A percentile compares a stretch with the other conserved stretches of the same genome.
Conservation (phyloP, 2,113 vertebrate species). For the Mus pahari region DNA sequence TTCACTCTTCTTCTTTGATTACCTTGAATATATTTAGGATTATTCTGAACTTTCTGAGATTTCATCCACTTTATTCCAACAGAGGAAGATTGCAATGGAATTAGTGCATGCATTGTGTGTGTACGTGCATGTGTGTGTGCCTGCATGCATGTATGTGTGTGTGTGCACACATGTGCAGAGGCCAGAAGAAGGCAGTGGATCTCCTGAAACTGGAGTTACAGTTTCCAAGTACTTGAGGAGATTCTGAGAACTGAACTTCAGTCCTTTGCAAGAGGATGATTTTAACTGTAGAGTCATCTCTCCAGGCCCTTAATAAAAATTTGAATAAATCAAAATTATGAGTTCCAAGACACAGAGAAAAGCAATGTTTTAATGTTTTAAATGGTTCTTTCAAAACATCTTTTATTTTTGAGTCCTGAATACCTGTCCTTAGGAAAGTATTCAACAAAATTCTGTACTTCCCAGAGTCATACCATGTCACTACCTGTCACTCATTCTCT, state of each 20-base stretch:
- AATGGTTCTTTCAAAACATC: constrained; percentile 36
- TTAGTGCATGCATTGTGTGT: not conserved
- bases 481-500: constrained; percentile 11
- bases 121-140: not conserved
- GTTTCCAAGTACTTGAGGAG: not conserved
- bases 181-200: not conserved
- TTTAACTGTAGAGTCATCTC: not conserved
- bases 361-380: constrained; percentile 29
- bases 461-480: constrained; percentile 39
- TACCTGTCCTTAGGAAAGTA: constrained; percentile 63
- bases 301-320: not conserved
- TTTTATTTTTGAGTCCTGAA: constrained; percentile 50
- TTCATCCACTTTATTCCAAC: not conserved
- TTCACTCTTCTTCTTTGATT: not conserved
- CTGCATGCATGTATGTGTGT: not conserved
- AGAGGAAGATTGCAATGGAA: not conserved
- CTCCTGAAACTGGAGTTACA: not conserved
- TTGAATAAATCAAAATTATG: constrained; percentile 46
- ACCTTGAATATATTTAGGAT: not conserved
- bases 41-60: not conserved
- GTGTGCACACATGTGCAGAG: not conserved
- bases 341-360: constrained; percentile 50
- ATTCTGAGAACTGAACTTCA: not conserved
- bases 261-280: not conserved
- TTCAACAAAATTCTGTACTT: not conserved